Conservation (phyloP, 2,797 vertebrate genomes). For the Acanthurus leucopareius region DNA sequence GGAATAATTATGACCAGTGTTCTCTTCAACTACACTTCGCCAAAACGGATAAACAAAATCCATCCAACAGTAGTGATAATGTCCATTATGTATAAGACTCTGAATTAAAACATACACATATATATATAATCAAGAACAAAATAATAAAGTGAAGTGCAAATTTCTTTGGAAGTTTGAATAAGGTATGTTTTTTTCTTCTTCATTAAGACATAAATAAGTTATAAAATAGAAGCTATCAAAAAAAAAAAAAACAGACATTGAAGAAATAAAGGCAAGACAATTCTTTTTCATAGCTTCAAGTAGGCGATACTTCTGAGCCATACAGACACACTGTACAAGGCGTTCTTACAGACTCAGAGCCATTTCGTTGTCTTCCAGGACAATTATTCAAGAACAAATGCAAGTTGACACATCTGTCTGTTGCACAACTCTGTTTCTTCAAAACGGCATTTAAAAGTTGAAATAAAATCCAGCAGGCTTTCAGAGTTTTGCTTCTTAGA, state of each 20-base stretch:
- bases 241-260: slow-evolving; percentile 75
- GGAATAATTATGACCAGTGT: slow-evolving; percentile 84
- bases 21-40: slow-evolving; percentile 87
- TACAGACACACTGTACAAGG: slow-evolving; percentile 58
- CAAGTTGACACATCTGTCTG: slow-evolving; percentile 15
- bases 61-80: slow-evolving; percentile 75
- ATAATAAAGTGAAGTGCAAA: slow-evolving; percentile 94
- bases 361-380: slow-evolving; percentile 49
- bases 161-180: slow-evolving; percentile 98
- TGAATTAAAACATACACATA: slow-evolving; percentile 65
- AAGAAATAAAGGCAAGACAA: slow-evolving; percentile 90
- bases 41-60: slow-evolving; percentile 76
- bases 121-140: slow-evolving; percentile 74
- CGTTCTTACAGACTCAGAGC: slow-evolving; percentile 44
- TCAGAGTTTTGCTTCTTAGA: slow-evolving; percentile 33
- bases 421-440: slow-evolving; percentile 36
- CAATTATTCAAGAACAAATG: slow-evolving; percentile 27
- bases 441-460: slow-evolving; percentile 50
- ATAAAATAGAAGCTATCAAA: slow-evolving; percentile 87
- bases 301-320: slow-evolving; percentile 82
- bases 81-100: slow-evolving; percentile 62
- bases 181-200: slow-evolving; percentile 83
- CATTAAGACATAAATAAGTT: slow-evolving; percentile 89
- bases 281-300: slow-evolving; percentile 89
- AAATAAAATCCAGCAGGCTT: slow-evolving; percentile 62